Evolutionary conservation across 2,888 invertebrate genomes (phyloP), one percentile per base, ranked within the genome.

Genomic region (Sesamia inferens): DNA sequence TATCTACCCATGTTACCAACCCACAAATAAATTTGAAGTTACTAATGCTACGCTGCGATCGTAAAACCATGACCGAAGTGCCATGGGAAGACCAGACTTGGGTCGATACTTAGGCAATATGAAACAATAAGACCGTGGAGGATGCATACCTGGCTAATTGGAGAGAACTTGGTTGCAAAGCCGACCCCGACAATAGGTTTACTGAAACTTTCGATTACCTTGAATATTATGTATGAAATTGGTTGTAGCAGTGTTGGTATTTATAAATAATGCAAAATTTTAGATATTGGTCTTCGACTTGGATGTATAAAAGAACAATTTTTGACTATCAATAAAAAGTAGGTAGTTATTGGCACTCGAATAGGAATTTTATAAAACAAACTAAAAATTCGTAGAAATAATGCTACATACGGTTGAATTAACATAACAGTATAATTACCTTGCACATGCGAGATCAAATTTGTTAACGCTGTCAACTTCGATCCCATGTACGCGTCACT

Each of bases 401-500:
- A 19, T 22, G 3, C 39, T n/a, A 19, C 13, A 19, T 14, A 19
- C 2, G 0, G 14, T 13, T 16, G 8, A 13, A 31, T 16, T 0
- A 44, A 51, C 19, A 67, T 24, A 3, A 8, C n/a, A 2, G 5
- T 47, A 64, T 5, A 7, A 47, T 22, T 7, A 47, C 3, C 2
- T 16, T 31, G 7, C 13, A 1, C 5, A 31, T 47, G 16, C 0
- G 5, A 14, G 4, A 51, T 24, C 14, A 39, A 19, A 55, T 68
- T 68, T 31, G 2, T 11, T 31, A 24, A 19, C 19, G 71, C 80
- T 74, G 87, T 84, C 85, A 79, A 84, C 65, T 54, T 74, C 68
- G 65, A 66, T 79, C 85, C 84, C 80, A 81, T 76, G 85, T 65
- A 16, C 8, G 16, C 83, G 82, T 86, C 85, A 85, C 81, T 74